phyloP scores from a whole-genome alignment of 2,797 vertebrate genomes.

The Numenius phaeopus region DNA sequence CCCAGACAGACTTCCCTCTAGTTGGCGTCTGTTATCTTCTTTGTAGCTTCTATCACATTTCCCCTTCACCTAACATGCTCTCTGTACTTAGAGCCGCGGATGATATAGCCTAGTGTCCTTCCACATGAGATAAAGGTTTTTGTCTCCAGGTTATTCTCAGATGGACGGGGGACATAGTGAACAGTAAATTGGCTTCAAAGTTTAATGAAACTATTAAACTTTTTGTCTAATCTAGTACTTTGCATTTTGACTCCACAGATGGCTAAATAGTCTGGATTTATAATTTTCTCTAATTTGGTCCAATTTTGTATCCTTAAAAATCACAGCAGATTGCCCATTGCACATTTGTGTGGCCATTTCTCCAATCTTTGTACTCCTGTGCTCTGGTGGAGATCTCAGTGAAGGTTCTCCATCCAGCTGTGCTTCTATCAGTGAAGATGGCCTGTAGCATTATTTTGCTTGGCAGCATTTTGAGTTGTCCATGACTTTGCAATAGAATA shows the following conservation, averaged over 20 bases:
- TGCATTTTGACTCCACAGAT: slow-evolving; percentile 37
- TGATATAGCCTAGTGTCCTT: not conserved
- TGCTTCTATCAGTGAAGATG: slow-evolving; percentile 25
- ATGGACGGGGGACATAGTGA: not conserved
- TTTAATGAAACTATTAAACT: not conserved
- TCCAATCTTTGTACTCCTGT: not conserved
- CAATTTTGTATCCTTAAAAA: slow-evolving; percentile 11
- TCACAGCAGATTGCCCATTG: not conserved
- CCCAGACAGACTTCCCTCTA: not conserved
- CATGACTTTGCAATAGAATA: not conserved
- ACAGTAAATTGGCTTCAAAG: not conserved
- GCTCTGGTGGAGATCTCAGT: slow-evolving; percentile 5
- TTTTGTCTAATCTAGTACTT: not conserved
- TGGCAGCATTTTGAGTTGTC: slow-evolving; percentile 8
- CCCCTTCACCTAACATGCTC: not conserved
- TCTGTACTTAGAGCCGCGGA: not conserved
- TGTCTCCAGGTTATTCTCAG: not conserved
- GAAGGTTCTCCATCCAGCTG: slow-evolving; percentile 51
- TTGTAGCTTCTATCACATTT: not conserved
- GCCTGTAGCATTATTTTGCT: slow-evolving; percentile 8
- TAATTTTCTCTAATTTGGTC: slow-evolving; percentile 45
- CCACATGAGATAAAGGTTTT: not conserved
- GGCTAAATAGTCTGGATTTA: not conserved
- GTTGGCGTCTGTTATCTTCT: not conserved
- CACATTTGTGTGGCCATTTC: slow-evolving; percentile 16